Conservation (phyloP, 2,888 invertebrate species). For the Ichneumoninae sp. region DNA sequence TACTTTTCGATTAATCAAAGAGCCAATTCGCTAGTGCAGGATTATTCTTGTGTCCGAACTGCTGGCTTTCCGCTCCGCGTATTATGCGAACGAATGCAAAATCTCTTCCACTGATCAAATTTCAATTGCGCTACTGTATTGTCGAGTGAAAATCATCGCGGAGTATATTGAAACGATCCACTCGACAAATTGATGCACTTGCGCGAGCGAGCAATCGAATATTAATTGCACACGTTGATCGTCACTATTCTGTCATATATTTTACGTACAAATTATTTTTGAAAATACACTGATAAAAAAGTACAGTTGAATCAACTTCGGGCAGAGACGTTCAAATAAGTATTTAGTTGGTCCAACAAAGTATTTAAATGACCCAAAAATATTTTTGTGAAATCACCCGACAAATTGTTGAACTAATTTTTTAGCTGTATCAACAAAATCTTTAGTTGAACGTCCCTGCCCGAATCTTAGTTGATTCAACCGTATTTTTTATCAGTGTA, state of each 20-base stretch:
- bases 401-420: no score
- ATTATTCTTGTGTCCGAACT: background rate
- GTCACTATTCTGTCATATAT: background rate
- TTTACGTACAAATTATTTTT: background rate
- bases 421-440: no score
- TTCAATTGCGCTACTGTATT: background rate
- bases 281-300: no score
- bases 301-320: no score
- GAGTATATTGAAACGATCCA: background rate
- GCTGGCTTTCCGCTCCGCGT: background rate
- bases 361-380: no score
- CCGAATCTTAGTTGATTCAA: no score
- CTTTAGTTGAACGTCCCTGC: no score
- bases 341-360: no score
- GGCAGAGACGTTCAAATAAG: no score
- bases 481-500: no score
- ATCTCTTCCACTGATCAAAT: slow-evolving; percentile 7
- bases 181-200: background rate
- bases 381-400: no score
- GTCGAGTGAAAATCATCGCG: background rate
- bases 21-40: background rate
- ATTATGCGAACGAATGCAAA: background rate
- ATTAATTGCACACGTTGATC: background rate
- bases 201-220: background rate
- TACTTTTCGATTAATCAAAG: slow-evolving; percentile 1